A percentile compares a stretch with the other conserved stretches of the same genome.
These are phyloP conservation scores for Atlantisia rogersi DNA, from an alignment of 2,113 vertebrate species.

Conservation along the genomic window DNA sequence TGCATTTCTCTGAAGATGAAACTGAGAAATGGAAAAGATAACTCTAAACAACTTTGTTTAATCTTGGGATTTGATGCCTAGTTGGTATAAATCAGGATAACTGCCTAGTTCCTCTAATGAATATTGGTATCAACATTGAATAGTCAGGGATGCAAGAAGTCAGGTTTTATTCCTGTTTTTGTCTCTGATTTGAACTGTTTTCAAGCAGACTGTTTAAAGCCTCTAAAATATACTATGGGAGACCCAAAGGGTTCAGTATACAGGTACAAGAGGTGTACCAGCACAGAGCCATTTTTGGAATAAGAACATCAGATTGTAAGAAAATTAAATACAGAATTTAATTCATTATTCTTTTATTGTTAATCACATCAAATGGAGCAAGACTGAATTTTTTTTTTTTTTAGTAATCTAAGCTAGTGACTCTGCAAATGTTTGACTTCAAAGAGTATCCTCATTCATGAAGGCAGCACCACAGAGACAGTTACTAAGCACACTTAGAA, in stretches of 20 bases:
- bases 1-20: not conserved
- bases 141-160: not conserved
- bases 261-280: not conserved
- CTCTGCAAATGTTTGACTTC: slow-evolving; percentile 3
- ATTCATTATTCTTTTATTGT: not conserved
- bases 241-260: not conserved
- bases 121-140: not conserved
- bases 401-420: not conserved
- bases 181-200: not conserved
- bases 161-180: not conserved
- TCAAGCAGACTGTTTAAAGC: not conserved
- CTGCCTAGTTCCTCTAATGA: not conserved
- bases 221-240: not conserved
- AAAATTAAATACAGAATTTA: not conserved
- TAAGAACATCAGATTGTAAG: not conserved
- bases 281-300: not conserved
- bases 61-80: not conserved
- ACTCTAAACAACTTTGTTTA: not conserved
- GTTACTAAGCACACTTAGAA: not conserved
- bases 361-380: not conserved
- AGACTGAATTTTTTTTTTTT: not conserved
- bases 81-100: not conserved
- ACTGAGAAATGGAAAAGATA: not conserved
- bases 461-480: not conserved
- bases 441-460: not conserved